Evolutionary conservation across 2,888 invertebrate species (phyloP).

Genomic region (Lepeophtheirus nordmannii): DNA sequence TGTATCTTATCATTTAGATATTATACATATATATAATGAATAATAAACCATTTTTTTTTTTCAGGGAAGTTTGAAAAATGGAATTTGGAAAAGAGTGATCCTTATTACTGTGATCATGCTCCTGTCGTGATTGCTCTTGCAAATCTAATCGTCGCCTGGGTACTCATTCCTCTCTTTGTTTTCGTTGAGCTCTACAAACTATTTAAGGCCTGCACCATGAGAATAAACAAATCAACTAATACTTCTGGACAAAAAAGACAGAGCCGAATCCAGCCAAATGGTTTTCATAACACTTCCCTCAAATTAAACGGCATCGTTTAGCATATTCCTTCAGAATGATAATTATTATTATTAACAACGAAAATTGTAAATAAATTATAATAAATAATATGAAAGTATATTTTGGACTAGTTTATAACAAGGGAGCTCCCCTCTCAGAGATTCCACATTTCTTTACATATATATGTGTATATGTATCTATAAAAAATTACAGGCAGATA

Average conservation of each 20-base stretch:
- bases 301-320: constrained; percentile 4
- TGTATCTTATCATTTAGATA: background rate
- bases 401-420: no score
- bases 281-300: background rate
- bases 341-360: no score
- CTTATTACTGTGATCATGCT: constrained; percentile 4
- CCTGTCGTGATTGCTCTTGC: background rate
- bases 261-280: background rate
- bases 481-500: no score
- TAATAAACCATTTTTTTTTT: background rate
- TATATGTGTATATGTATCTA: no score
- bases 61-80: background rate
- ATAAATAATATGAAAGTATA: no score
- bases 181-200: background rate
- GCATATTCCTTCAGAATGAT: no score
- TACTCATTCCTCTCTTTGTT: background rate
- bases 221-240: background rate
- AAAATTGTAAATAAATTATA: no score
- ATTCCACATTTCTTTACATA: no score
- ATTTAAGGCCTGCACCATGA: background rate
- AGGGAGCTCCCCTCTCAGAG: no score
- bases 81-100: background rate
- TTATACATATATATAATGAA: background rate
- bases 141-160: background rate
- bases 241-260: background rate